Conservation (phyloP, 2,797 vertebrate genomes). For the Melanotaenia pygmaea region DNA sequence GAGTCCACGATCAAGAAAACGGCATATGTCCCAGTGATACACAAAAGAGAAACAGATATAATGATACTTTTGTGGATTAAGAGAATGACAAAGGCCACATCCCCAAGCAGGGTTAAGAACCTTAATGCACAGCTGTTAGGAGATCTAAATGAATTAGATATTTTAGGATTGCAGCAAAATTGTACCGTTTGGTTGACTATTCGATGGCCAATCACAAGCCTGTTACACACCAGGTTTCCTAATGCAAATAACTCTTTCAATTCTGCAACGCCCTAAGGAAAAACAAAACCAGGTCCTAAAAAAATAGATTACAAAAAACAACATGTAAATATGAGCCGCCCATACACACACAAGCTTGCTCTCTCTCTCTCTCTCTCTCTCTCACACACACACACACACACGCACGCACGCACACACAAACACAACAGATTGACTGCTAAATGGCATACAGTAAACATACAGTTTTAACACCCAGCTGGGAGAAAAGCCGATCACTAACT, state of each 20-base stretch:
- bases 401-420: constrained; percentile 29
- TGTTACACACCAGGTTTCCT: constrained; percentile 63
- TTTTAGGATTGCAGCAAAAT: constrained; percentile 21
- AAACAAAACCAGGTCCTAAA: constrained; percentile 67
- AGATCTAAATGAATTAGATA: constrained; percentile 10
- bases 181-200: constrained; percentile 22
- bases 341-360: constrained; percentile 23
- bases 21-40: constrained; percentile 39
- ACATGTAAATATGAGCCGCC: constrained; percentile 59
- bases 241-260: constrained; percentile 67
- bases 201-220: constrained; percentile 49
- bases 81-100: constrained; percentile 18
- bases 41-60: constrained; percentile 39
- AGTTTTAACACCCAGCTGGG: constrained; percentile 75
- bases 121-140: constrained; percentile 11
- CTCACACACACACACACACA: constrained; percentile 41
- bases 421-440: constrained; percentile 71
- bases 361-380: too few species aligned
- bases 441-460: constrained; percentile 76
- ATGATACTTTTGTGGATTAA: constrained; percentile 34
- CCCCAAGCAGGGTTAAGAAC: constrained; percentile 6
- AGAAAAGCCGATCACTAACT: constrained; percentile 77
- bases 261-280: constrained; percentile 56
- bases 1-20: constrained; percentile 20
- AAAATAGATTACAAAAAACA: constrained; percentile 71